These are phyloP conservation scores for Mesembrinibis cayennensis DNA, from an alignment of 2,113 vertebrate genomes.

Conservation along the genomic window DNA sequence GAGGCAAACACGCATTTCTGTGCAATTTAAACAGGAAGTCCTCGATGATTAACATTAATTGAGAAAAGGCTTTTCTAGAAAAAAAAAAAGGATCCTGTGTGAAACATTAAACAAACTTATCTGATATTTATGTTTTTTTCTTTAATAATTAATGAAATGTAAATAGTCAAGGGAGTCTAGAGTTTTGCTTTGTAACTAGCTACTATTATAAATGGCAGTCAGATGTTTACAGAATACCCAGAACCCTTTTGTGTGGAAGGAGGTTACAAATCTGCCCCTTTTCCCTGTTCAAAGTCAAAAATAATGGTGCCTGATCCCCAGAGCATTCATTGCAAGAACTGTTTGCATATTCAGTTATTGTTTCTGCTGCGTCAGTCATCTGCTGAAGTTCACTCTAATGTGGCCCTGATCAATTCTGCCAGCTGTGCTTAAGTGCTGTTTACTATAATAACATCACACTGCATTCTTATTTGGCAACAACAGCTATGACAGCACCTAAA, in stretches of 20 bases:
- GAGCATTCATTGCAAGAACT: conserved; percentile 83
- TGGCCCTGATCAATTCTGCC: conserved; percentile 91
- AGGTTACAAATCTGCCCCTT: conserved; percentile 86
- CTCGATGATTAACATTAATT: conserved; percentile 90
- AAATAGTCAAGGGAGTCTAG: conserved; percentile 89
- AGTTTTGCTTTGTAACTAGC: conserved; percentile 79
- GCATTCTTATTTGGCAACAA: conserved; percentile 83
- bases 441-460: conserved; percentile 90
- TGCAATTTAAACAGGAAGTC: conserved; percentile 89
- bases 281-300: conserved; percentile 86
- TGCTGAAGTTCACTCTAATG: conserved; percentile 88
- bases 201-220: conserved; percentile 83
- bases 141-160: conserved; percentile 97
- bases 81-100: conserved; percentile 81
- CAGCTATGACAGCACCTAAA: conserved; percentile 81
- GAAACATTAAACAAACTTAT: conserved; percentile 94
- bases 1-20: conserved; percentile 73
- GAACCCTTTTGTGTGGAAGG: conserved; percentile 78
- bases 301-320: conserved; percentile 87
- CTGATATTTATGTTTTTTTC: conserved; percentile 85
- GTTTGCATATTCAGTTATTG: conserved; percentile 97
- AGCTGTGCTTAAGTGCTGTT: conserved; percentile 94
- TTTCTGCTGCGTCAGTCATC: conserved; percentile 92
- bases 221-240: conserved; percentile 91
- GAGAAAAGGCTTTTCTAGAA: conserved; percentile 74